Percentiles rank a stretch among this genome's conserved stretches.
Conservation (phyloP, 2,113 vertebrate genomes). For the Chunga burmeisteri region DNA sequence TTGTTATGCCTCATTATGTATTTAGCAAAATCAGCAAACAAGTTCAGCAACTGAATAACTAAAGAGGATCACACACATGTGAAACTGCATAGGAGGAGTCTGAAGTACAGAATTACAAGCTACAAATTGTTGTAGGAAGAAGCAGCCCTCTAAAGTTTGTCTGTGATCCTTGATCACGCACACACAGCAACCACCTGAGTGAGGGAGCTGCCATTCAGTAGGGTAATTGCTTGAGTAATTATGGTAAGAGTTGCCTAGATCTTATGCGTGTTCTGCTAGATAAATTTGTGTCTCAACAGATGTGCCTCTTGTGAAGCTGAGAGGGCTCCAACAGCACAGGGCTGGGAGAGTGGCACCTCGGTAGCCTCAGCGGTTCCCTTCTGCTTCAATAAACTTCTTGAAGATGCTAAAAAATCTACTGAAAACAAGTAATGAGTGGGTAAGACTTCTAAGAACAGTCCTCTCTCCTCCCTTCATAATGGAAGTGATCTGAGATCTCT, state of each 20-base stretch:
- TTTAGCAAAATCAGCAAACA: constrained; percentile 32
- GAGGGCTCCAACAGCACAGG: not conserved
- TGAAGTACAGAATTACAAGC: not conserved
- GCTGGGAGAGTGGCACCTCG: not conserved
- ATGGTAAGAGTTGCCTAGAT: not conserved
- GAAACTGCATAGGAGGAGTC: not conserved
- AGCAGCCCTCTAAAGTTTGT: not conserved
- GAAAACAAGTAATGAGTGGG: not conserved
- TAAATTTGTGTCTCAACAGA: not conserved
- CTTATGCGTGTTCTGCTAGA: not conserved
- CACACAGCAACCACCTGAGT: not conserved
- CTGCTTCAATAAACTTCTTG: not conserved
- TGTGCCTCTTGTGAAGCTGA: not conserved
- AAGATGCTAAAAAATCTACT: not conserved
- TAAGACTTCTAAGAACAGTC: not conserved
- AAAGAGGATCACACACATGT: not conserved
- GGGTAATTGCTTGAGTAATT: not conserved
- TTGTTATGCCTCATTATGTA: not conserved
- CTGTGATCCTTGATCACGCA: not conserved
- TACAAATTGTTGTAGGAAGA: not conserved
- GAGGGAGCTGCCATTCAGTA: not conserved
- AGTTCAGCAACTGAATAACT: not conserved
- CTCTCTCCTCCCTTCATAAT: not conserved
- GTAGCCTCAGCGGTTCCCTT: not conserved
- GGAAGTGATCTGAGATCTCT: not conserved